Percentiles rank a stretch among this genome's conserved stretches.
phyloP scores from a whole-genome alignment of 2,797 vertebrate species.

The Pogonophryne albipinna region DNA sequence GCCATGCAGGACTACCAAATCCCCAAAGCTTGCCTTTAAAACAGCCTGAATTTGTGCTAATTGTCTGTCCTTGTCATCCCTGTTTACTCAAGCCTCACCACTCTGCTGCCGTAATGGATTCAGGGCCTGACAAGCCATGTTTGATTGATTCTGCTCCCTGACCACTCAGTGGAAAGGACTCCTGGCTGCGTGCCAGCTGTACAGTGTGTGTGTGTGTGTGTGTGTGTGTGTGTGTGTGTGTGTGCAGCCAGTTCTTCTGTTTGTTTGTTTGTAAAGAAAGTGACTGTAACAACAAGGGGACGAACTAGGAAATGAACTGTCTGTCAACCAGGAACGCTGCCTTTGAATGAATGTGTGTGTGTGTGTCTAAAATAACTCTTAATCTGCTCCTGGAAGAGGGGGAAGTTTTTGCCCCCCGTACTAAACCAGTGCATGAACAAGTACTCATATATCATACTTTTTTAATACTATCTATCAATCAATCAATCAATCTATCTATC shows the following conservation, averaged over 20 bases:
- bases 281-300: too few species aligned
- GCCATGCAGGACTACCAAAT: slow-evolving; percentile 71
- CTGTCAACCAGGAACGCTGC: slow-evolving; percentile 57
- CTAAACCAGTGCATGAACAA: too few species aligned
- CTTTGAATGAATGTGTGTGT: neutral
- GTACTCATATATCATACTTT: too few species aligned
- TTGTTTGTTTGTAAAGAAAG: too few species aligned
- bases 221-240: slow-evolving; percentile 34
- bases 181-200: slow-evolving; percentile 79
- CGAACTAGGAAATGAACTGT: slow-evolving; percentile 60
- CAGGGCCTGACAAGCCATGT: slow-evolving; percentile 78
- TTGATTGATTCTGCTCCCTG: slow-evolving; percentile 82
- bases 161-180: slow-evolving; percentile 80
- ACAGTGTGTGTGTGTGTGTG: slow-evolving; percentile 57
- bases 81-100: slow-evolving; percentile 85
- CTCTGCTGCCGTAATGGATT: slow-evolving; percentile 78
- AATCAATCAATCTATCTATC: too few species aligned
- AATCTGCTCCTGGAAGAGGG: too few species aligned
- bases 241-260: too few species aligned
- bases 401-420: too few species aligned
- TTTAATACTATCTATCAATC: too few species aligned
- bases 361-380: neutral
- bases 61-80: slow-evolving; percentile 81
- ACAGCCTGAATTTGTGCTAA: slow-evolving; percentile 75
- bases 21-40: slow-evolving; percentile 68